Conservation (phyloP, 1,140 invertebrate genomes). For the Tetragnatha versicolor region DNA sequence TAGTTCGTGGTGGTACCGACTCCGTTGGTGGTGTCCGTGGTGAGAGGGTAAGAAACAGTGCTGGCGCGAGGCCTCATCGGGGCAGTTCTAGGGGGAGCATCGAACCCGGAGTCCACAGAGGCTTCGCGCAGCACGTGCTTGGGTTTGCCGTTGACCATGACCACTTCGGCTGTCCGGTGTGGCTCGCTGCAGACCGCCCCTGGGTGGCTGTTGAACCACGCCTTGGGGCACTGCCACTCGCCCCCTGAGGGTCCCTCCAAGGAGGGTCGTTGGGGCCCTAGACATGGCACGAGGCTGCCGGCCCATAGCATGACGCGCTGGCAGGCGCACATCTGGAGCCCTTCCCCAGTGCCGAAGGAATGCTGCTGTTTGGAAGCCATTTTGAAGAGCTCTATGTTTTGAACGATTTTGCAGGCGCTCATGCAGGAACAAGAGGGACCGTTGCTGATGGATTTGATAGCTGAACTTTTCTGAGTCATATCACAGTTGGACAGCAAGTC, state of each 20-base stretch:
- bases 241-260: not conserved
- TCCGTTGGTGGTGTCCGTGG: not conserved
- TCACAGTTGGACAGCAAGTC: slow-evolving; percentile 45
- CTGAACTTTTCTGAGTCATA: slow-evolving; percentile 37
- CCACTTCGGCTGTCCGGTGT: slow-evolving; percentile 27
- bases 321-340: slow-evolving; percentile 48
- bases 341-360: slow-evolving; percentile 32
- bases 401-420: slow-evolving; percentile 47
- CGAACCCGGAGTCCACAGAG: not conserved
- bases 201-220: not conserved
- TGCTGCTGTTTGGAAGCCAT: slow-evolving; percentile 53
- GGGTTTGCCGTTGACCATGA: slow-evolving; percentile 32
- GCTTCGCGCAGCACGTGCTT: slow-evolving; percentile 30
- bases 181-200: slow-evolving; percentile 28
- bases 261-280: slow-evolving; percentile 11
- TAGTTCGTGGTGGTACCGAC: not conserved
- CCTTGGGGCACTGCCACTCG: slow-evolving; percentile 28
- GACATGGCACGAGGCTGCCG: slow-evolving; percentile 45
- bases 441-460: slow-evolving; percentile 38
- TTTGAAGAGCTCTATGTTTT: slow-evolving; percentile 46
- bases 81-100: not conserved
- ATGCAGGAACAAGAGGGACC: slow-evolving; percentile 49
- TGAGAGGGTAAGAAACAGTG: slow-evolving; percentile 29
- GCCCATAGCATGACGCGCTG: slow-evolving; percentile 55
- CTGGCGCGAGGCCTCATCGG: slow-evolving; percentile 10